Evolutionary conservation across 2,888 invertebrate species (phyloP), one percentile per base, ranked within the genome.

Genomic region (Limnephilus auricula): DNA sequence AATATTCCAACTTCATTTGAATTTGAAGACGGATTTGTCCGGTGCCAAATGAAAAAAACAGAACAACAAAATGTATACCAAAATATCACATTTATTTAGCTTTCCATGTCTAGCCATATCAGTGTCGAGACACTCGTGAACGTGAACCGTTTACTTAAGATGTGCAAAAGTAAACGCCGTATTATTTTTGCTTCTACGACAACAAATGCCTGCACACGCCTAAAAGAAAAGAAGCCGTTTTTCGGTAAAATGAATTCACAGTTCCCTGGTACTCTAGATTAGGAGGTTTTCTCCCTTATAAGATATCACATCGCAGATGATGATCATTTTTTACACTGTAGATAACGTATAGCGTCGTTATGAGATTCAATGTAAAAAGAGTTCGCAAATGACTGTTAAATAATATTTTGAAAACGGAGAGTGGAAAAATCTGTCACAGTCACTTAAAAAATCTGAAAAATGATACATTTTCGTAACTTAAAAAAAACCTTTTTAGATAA

Each of bases 341-440:
- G 88, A 90, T 89, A 89, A 89, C 50, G 89, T 89, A 89, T 31
- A 83, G 83, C 83, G 83, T 89, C 89, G 89, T 89, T 89, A 89
- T 82, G 89, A 89, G 50, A 83, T 89, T 89, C 89, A 89, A 83
- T 83, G 89, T 83, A 89, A 83, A 89, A 89, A 65, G 50, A 45
- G 40, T 50, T 65, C 4, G 45, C 89, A 89, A 89, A 89, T 89
- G 89, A 89, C 83, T 83, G 50, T 83, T 89, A 83, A 89, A 89
- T 82, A 89, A 37, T 40, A 82, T 65, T 86, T 65, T 86, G 30
- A 65, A 12, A 84, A 40, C 84, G 40, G 84, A 40, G 37, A 40
- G 37, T 40, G 37, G 40, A 13, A 5, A 84, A 84, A 84, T 84
- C 40, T 84, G 40, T 84, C 84, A 37, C 12, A 84, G 84, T n/a